A percentile compares a stretch with the other conserved stretches of the same genome.
Conservation (phyloP, 2,113 vertebrate genomes). For the Poecile atricapillus region DNA sequence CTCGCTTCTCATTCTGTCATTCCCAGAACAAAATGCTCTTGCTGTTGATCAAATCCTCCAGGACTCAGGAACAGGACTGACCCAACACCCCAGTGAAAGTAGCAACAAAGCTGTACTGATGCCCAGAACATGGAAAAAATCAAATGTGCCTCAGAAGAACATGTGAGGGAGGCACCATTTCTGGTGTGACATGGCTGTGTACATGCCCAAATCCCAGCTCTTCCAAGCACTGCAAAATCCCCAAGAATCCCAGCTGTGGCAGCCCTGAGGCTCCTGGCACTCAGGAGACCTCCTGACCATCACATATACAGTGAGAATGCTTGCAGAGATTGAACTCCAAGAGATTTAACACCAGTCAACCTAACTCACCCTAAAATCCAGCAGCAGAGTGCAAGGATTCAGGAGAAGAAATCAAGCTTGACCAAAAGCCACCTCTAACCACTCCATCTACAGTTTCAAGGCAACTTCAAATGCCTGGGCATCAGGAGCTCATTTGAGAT, state of each 20-base stretch:
- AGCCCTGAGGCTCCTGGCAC: not conserved
- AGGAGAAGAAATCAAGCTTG: fast-evolving
- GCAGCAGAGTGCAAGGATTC: not conserved
- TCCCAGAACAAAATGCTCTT: not conserved
- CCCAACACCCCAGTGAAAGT: not conserved
- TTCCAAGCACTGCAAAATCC: not conserved
- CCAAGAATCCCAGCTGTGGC: fast-evolving
- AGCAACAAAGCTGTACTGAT: not conserved
- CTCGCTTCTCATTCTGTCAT: not conserved
- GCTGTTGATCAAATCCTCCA: not conserved
- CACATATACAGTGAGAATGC: fast-evolving
- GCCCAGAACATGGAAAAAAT: not conserved
- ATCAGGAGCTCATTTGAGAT: not conserved
- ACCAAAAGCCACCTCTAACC: not conserved
- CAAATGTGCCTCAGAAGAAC: not conserved
- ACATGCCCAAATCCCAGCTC: not conserved
- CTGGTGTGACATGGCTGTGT: fast-evolving
- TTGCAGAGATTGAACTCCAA: not conserved
- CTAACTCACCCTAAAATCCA: not conserved
- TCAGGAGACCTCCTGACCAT: not conserved
- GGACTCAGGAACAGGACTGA: not conserved
- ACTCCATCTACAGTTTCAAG: not conserved
- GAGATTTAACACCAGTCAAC: not conserved
- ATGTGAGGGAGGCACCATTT: fast-evolving
- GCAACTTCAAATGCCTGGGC: not conserved